Conservation (phyloP, 1,140 invertebrate species). For the Steinernema feltiae region DNA sequence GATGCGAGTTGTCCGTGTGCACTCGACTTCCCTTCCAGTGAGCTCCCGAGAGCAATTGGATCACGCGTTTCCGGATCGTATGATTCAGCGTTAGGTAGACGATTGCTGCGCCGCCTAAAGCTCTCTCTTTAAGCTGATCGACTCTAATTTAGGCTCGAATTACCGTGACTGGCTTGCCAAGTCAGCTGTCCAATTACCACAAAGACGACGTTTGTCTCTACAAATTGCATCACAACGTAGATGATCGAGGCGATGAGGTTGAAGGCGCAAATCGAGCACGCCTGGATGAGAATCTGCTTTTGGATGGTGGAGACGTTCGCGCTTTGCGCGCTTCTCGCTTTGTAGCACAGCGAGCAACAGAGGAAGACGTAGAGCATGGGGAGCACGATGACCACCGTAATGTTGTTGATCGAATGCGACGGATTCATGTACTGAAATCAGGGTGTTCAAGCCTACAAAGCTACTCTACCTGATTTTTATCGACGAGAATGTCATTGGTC, state of each 20-base stretch:
- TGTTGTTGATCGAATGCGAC: neutral
- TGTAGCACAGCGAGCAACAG: neutral
- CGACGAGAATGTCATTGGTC: neutral
- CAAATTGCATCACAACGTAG: neutral
- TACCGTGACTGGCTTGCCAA: neutral
- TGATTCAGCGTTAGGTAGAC: neutral
- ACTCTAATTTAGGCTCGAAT: neutral
- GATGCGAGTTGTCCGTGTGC: too few relatives aligned
- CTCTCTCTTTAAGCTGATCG: neutral
- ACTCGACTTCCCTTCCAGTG: too few relatives aligned
- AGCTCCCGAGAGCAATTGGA: too few relatives aligned
- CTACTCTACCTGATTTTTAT: neutral
- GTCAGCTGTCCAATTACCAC: neutral
- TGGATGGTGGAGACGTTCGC: neutral
- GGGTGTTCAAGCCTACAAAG: neutral
- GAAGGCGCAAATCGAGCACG: neutral
- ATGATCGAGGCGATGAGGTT: neutral
- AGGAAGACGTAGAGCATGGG: neutral
- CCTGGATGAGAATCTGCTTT: neutral
- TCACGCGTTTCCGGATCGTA: neutral
- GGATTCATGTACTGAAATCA: neutral
- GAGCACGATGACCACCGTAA: neutral
- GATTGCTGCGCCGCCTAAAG: neutral
- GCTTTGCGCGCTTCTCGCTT: neutral
- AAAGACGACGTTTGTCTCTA: neutral